Evolutionary conservation across 2,888 invertebrate species (phyloP), one percentile per base, ranked within the genome.

Genomic region (Sesamia inferens): DNA sequence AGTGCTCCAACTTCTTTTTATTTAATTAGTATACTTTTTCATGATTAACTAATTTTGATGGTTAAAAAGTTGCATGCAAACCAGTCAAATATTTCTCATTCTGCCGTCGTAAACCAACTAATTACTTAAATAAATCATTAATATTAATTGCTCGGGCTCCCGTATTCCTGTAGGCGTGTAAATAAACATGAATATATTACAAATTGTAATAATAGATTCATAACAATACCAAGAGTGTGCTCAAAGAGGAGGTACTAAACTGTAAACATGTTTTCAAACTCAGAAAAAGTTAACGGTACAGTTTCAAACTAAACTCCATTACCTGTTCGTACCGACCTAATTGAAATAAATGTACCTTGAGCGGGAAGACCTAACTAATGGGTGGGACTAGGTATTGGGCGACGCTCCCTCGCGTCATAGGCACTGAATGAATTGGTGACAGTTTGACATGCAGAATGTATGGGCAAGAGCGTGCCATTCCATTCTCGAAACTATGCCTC

Each of bases 351-450:
- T 76, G 39, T 75, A 63, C 81, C 71, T 69, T 67, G 78, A 87
- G 81, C 77, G 79, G 82, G 85, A 85, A 81, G 85, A 75, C 66
- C 65, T 78, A 82, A 79, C 84, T 78, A 31, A 81, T 69, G 76
- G 83, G 74, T 86, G 84, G 86, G 87, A 87, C 76, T 65, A 59
- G 63, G 71, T 74, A 72, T 69, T 74, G 76, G 78, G 67, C 64
- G 73, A 84, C 80, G 81, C 80, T 88, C 86, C 88, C 87, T 84
- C 74, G 76, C 74, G 73, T 64, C 58, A 72, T 58, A 78, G 44
- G 68, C 77, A 72, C 42, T 81, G 88, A 89, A 89, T 91, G 87
- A 90, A 89, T 88, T 89, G 87, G 82, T 86, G 85, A 82, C 87
- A 80, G 84, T 81, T 84, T 85, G 72, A 79, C 81, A 78, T 78